Percentiles rank a stretch among this genome's conserved stretches.
Evolutionary conservation across 1,140 invertebrate genomes (phyloP).

Genomic region (Drosophila murphyi): DNA sequence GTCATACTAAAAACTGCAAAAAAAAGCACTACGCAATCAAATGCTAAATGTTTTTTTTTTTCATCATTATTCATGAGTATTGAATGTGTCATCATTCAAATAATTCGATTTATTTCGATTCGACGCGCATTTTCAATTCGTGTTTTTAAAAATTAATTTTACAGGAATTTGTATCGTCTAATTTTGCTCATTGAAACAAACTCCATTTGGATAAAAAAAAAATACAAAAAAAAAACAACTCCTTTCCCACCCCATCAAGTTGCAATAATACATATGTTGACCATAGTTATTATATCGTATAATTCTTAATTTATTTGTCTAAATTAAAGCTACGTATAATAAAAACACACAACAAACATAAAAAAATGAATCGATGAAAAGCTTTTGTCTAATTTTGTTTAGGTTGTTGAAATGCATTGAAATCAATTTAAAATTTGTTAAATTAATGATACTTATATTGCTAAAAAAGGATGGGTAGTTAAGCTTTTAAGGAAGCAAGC

Average conservation of each 20-base stretch:
- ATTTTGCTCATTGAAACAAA: conserved; percentile 26
- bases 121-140: conserved; percentile 29
- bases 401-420: neutral
- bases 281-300: conserved; percentile 79
- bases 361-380: conserved; percentile 24
- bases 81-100: conserved; percentile 34
- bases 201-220: neutral
- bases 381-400: neutral
- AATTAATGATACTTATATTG: too few relatives aligned
- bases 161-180: conserved; percentile 34
- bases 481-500: too few relatives aligned
- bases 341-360: conserved; percentile 61
- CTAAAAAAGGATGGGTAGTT: too few relatives aligned
- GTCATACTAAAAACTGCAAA: conserved; percentile 37
- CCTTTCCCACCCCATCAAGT: conserved; percentile 27
- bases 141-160: conserved; percentile 39
- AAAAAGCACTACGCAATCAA: conserved; percentile 14
- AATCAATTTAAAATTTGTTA: neutral
- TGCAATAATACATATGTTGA: conserved; percentile 69
- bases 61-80: conserved; percentile 18
- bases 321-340: conserved; percentile 80
- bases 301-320: conserved; percentile 82
- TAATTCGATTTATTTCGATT: conserved; percentile 16
- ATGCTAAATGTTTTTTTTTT: neutral
- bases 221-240: too few relatives aligned